Evolutionary conservation across 2,113 vertebrate species (phyloP), one percentile per base, ranked within the genome.

Genomic region (Machaerirhynchus nigripectus): DNA sequence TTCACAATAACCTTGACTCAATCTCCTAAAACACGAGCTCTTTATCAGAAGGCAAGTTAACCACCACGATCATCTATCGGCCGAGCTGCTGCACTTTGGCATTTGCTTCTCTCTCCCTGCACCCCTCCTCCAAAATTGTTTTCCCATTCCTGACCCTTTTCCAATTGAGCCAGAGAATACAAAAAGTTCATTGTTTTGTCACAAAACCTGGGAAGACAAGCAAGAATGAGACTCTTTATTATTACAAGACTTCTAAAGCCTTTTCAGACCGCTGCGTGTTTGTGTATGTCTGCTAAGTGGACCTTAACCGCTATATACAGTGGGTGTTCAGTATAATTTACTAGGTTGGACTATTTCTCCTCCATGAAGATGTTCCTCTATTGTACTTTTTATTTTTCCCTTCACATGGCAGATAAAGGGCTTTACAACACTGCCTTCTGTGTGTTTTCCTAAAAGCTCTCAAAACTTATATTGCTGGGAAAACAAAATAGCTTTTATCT

Each of bases 161-260:
- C 84, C 79, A 92, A 55, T 93, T 40, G 78, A 95, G 95, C 67
- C 92, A 93, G 80, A 77, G 90, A 96, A 90, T 69, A 97, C 95
- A 97, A 95, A 89, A 97, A 97, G 95, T 91, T 96, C 96, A 95
- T 96, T 97, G 97, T 96, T 96, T 84, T 94, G 82, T 70, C 95
- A 95, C 95, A 97, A 96, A 96, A 97, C 93, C 93, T 93, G 91
- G 93, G 95, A 95, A 93, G 95, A 95, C 95, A 90, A 96, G 96
- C 93, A 96, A 97, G 96, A 97, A 97, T 97, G 93, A 96, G 94
- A 63, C 84, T 88, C 92, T 95, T 96, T 97, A 96, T 97, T 96
- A 95, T 96, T 90, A 92, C 84, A 95, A 90, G 94, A 92, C 93
- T 95, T 96, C 94, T 96, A 93, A 93, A 91, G 93, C 89, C 87